phyloP scores from a whole-genome alignment of 92 coral and sea anemone genomes.

The Galaxea fascicularis region DNA sequence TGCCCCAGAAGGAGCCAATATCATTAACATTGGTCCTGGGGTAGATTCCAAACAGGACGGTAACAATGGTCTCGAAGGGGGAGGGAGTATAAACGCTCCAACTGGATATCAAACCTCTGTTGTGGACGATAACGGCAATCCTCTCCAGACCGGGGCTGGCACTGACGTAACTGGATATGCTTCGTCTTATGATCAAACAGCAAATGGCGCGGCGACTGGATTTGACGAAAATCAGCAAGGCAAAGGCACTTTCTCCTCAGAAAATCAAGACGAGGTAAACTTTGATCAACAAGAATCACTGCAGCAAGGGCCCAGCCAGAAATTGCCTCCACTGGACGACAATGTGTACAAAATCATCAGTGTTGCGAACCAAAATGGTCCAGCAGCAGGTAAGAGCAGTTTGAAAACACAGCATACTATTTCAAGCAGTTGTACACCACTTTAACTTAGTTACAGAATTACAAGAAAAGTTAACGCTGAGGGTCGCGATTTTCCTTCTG shows the following conservation, averaged over 20 bases:
- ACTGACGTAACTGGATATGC: slow-evolving; percentile 35
- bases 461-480: too few relatives aligned
- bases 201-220: slow-evolving; percentile 12
- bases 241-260: background rate
- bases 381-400: slow-evolving; percentile 38
- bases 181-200: slow-evolving; percentile 14
- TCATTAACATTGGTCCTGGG: slow-evolving; percentile 24
- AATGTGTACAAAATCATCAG: slow-evolving; percentile 47
- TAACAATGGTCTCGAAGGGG: slow-evolving; percentile 23
- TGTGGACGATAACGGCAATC: slow-evolving; percentile 53
- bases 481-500: too few relatives aligned
- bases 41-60: slow-evolving; percentile 14
- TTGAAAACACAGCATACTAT: background rate
- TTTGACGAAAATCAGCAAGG: slow-evolving; percentile 18
- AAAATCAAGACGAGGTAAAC: background rate
- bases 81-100: slow-evolving; percentile 34
- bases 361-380: slow-evolving; percentile 45
- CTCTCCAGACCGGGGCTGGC: background rate
- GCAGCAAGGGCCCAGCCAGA: background rate
- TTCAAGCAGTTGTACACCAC: too few relatives aligned
- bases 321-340: slow-evolving; percentile 45
- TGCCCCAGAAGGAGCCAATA: background rate
- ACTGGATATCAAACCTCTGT: slow-evolving; percentile 48
- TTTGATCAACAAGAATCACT: slow-evolving; percentile 10
- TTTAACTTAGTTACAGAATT: too few relatives aligned